Base-by-base conservation (phyloP, 2,797 vertebrate genomes). In the Nyctalus aviator region DNA sequence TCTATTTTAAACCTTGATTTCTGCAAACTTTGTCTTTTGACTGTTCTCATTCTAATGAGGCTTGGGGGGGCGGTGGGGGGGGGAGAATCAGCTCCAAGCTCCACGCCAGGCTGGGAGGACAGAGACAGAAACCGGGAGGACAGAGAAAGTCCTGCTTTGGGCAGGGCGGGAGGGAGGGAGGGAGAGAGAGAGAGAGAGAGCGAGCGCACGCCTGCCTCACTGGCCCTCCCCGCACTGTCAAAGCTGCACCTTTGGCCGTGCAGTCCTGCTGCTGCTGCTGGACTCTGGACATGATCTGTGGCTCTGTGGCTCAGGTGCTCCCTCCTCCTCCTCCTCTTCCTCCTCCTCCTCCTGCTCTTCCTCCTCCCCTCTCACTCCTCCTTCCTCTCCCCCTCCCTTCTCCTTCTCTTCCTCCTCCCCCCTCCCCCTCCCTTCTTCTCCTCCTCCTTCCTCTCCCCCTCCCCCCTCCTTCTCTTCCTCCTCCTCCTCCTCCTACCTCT, bases 31-130 rank as follows among this genome's bases (percentile, higher is more conserved):
- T 96, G 91, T 94, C 94, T 97, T 98, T 98, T 97, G 97, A 96
- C 96, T 97, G 95, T 96, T 97, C 96, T 96, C 8, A 96, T 97
- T 97, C 96, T 97, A 97, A 97, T 97, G 96, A 98, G 98, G 96
- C 97, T 98, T 97, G 95, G 78, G 93, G 91, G 92, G 95, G 94
- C 92, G 91, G 92, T 94, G 94, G 94, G 94, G 95, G 96, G 75
- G 92, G 89, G 92, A 94, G 94, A 95, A 97, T 96, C 95, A 5
- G 88, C 96, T 97, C 95, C 94, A 78, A 95, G 95, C 90, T 83
- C 94, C 76, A 93, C 83, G 81, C 93, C 93, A 96, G 97, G 83
- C 95, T 96, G 94, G 62, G 96, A 92, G 96, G 95, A 96, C 95
- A 97, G 90, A 96, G 95, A 23, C 69, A 91, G 90, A 96, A 95